Evolutionary conservation across 2,888 invertebrate genomes (phyloP), one percentile per base, ranked within the genome.

Genomic region (Athetis lepigone): DNA sequence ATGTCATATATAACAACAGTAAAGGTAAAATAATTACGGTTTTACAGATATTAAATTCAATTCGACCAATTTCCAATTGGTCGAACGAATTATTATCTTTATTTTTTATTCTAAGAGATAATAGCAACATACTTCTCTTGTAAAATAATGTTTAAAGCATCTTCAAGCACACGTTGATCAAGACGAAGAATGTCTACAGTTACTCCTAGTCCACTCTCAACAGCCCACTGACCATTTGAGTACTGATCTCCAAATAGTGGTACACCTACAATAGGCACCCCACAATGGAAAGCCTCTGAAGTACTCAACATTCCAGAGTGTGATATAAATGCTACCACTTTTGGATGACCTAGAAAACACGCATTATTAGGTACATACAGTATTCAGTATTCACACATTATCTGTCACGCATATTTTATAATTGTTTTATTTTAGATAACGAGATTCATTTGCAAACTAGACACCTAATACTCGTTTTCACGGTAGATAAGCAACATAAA

Each of bases 211-310:
- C 95, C 95, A 54, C 81, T 88, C 54, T 91, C 91, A 73, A 90
- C 88, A 4, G 94, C 81, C 1, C 92, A 89, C 42, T 84, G 86
- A 19, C 94, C 93, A 80, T 96, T 95, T 1, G 90, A 88, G 68
- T 88, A 90, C 78, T 96, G 95, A 75, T 96, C 95, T 11, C 95
- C 95, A 77, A 93, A 95, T 64, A 95, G 89, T 13, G 96, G 96
- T 78, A 95, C 90, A 39, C 92, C 88, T 4, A 96, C 76, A 43
- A 94, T 85, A 27, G 95, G 85, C 8, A 85, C 82, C 23, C 83
- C 85, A 57, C 81, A 84, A 64, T 95, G 90, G 33, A 95, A 90
- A 4, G 95, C 94, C 79, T 96, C 95, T 4, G 90, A 92, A 7
- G 91, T 89, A 54, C 95, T 95, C 58, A 95, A 81, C 77, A 95